Conservation (phyloP, 1,140 invertebrate genomes). For the Brachionus angularis region DNA sequence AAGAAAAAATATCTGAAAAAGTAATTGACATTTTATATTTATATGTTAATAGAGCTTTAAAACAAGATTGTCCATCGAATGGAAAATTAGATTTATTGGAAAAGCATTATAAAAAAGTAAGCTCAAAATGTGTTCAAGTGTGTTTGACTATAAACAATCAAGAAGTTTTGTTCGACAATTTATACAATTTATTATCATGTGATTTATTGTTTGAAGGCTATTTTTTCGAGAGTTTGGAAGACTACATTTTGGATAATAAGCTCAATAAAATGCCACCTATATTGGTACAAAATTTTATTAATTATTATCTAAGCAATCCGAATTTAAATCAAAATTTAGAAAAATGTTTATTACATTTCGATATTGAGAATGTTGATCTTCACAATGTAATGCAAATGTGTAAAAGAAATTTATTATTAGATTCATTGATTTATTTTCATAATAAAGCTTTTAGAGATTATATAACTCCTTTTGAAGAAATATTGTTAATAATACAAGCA, state of each 20-base stretch:
- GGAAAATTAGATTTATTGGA: conserved; percentile 48
- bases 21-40: conserved; percentile 55
- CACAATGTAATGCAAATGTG: conserved; percentile 79
- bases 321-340: conserved; percentile 66
- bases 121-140: conserved; percentile 49
- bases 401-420: conserved; percentile 71
- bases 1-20: conserved; percentile 64
- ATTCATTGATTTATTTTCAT: conserved; percentile 81
- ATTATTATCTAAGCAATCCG: conserved; percentile 59
- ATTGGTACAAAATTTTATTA: conserved; percentile 63
- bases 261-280: conserved; percentile 61
- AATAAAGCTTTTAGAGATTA: conserved; percentile 79
- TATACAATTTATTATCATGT: conserved; percentile 59
- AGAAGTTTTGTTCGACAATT: conserved; percentile 59
- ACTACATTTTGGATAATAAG: conserved; percentile 61
- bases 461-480: conserved; percentile 73
- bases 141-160: conserved; percentile 49
- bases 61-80: conserved; percentile 47
- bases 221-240: conserved; percentile 63
- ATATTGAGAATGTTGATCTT: conserved; percentile 78
- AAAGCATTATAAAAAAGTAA: conserved; percentile 48
- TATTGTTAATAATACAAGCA: conserved; percentile 51
- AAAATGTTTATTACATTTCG: conserved; percentile 72
- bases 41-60: conserved; percentile 49
- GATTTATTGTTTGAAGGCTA: conserved; percentile 58